Percentiles rank a stretch among this genome's conserved stretches.
These are phyloP conservation scores for Callyntrura guangdongensis DNA, from an alignment of 2,888 invertebrate species.

Conservation along the genomic window DNA sequence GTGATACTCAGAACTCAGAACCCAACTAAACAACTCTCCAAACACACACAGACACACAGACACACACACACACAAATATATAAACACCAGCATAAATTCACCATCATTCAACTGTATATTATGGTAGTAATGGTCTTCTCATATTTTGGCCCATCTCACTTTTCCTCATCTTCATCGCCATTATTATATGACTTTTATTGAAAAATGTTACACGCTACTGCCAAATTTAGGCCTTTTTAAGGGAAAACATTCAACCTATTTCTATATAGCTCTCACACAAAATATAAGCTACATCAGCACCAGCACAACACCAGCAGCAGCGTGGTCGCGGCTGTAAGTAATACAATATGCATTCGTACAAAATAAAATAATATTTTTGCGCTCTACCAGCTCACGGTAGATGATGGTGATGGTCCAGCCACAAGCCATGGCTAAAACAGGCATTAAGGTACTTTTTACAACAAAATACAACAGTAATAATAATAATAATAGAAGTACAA, in stretches of 20 bases:
- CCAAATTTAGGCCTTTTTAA: slow-evolving; percentile 30
- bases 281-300: neutral
- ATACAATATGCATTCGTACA: too few relatives aligned
- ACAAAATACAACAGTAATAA: slow-evolving; percentile 13
- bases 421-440: neutral
- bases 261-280: neutral
- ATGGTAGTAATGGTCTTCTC: neutral
- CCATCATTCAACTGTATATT: neutral
- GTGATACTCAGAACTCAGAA: neutral
- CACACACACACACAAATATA: neutral
- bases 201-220: neutral
- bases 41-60: slow-evolving; percentile 16
- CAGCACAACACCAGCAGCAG: neutral
- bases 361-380: too few relatives aligned
- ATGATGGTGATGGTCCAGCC: neutral
- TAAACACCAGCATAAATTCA: neutral
- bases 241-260: neutral
- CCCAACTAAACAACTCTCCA: neutral
- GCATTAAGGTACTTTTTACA: neutral
- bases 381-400: neutral
- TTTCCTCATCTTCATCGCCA: slow-evolving; percentile 19
- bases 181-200: slow-evolving; percentile 19
- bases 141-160: slow-evolving; percentile 38
- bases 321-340: too few relatives aligned
- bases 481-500: neutral